Evolutionary conservation across 2,113 vertebrate genomes (phyloP).

Genomic region (Vanacampus margaritifer): DNA sequence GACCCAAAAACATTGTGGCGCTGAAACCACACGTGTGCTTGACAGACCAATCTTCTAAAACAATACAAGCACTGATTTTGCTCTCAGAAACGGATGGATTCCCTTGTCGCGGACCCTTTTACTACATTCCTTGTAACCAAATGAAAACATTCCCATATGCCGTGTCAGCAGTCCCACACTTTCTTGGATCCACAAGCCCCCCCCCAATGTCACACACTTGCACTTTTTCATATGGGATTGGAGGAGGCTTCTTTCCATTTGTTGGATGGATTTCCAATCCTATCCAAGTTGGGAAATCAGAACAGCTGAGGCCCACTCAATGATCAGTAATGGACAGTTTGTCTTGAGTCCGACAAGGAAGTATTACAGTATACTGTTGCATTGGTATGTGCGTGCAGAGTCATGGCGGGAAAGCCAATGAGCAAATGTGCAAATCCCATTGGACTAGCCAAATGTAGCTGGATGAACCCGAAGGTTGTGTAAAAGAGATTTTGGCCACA

Average conservation of each 20-base stretch:
- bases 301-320: slow-evolving; percentile 51
- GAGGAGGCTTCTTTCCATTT: slow-evolving; percentile 34
- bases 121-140: slow-evolving; percentile 45
- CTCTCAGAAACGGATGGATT: slow-evolving; percentile 31
- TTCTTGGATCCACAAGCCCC: slow-evolving; percentile 42
- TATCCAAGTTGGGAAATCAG: slow-evolving; percentile 28
- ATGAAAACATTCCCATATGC: slow-evolving; percentile 66
- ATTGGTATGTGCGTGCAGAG: slow-evolving; percentile 36
- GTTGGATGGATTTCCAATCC: slow-evolving; percentile 29
- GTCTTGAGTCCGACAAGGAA: slow-evolving; percentile 38
- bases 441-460: slow-evolving; percentile 40
- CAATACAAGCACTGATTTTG: slow-evolving; percentile 33
- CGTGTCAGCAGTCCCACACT: slow-evolving; percentile 55
- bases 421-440: slow-evolving; percentile 13
- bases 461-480: slow-evolving; percentile 33
- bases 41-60: slow-evolving; percentile 37
- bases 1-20: slow-evolving; percentile 25
- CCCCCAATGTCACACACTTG: slow-evolving; percentile 23
- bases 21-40: slow-evolving; percentile 28
- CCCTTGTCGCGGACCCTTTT: slow-evolving; percentile 11
- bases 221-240: slow-evolving; percentile 9
- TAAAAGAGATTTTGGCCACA: slow-evolving; percentile 20
- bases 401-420: slow-evolving; percentile 14
- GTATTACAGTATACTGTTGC: slow-evolving; percentile 29
- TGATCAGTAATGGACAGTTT: slow-evolving; percentile 28